phyloP scores from a whole-genome alignment of 2,888 invertebrate species.

The Lamellibrachia columna region DNA sequence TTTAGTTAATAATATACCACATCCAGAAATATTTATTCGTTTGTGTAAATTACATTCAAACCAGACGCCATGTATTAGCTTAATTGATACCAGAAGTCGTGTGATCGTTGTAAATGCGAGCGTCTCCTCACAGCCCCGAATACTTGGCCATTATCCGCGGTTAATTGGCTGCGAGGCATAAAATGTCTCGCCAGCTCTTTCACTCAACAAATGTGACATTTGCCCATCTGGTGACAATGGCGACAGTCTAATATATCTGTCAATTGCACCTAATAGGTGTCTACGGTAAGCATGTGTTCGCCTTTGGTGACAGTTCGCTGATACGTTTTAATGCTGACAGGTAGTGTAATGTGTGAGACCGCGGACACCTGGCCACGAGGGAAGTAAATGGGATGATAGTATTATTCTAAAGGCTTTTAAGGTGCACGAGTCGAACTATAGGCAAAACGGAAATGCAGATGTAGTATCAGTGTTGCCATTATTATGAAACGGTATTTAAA shows the following conservation, averaged over 20 bases:
- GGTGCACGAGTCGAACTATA: neutral
- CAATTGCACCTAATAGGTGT: slow-evolving; percentile 9
- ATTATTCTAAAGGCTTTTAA: neutral
- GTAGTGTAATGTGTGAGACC: neutral
- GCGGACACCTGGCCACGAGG: neutral
- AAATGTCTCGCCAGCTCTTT: neutral
- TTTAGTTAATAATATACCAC: neutral
- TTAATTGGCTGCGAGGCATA: slow-evolving; percentile 10
- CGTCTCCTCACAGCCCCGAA: neutral
- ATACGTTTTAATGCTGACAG: neutral
- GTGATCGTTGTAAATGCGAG: neutral
- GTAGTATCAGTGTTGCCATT: too few relatives aligned
- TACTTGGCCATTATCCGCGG: neutral
- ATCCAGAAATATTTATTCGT: neutral
- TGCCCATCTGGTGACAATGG: slow-evolving; percentile 3
- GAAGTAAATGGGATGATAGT: neutral
- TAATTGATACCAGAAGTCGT: neutral
- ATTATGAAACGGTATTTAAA: neutral
- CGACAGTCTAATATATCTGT: slow-evolving; percentile 9
- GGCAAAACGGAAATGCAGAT: neutral
- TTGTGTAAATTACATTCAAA: neutral
- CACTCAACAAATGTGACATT: slow-evolving; percentile 9
- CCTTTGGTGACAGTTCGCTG: neutral
- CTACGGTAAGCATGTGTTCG: neutral
- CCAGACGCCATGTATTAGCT: neutral